phyloP scores from a whole-genome alignment of 2,113 vertebrate species.

The Nerophis ophidion region DNA sequence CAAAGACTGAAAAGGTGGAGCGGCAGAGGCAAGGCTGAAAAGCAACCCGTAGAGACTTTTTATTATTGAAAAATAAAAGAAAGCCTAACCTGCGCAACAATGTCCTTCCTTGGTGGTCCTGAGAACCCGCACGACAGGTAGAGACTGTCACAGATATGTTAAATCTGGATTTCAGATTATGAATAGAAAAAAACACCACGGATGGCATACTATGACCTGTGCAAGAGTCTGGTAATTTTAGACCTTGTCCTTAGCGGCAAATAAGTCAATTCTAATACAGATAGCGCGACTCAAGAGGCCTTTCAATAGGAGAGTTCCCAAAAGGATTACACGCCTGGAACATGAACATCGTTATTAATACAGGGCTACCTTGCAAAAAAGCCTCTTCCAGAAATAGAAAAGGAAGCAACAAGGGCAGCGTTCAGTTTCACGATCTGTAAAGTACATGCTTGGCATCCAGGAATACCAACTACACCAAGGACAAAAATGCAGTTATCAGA shows the following conservation, averaged over 20 bases:
- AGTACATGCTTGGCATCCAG: conserved; percentile 59
- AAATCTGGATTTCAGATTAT: not conserved
- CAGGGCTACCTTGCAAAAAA: conserved; percentile 51
- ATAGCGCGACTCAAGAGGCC: conserved; percentile 57
- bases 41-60: no score
- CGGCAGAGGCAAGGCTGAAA: no score
- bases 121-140: no score
- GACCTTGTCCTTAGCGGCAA: conserved; percentile 14
- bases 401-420: conserved; percentile 57
- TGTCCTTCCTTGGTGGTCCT: no score
- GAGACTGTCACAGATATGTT: no score
- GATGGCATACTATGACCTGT: not conserved
- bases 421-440: conserved; percentile 68
- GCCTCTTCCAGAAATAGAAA: conserved; percentile 56
- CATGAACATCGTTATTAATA: conserved; percentile 66
- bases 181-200: no score
- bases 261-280: conserved; percentile 54
- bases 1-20: no score
- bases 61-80: no score
- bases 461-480: conserved; percentile 67
- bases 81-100: no score
- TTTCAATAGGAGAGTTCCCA: conserved; percentile 53
- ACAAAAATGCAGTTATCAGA: conserved; percentile 70
- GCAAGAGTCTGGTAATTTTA: conserved; percentile 20
- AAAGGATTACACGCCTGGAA: conserved; percentile 38